Evolutionary conservation across 2,113 vertebrate species (phyloP).

Genomic region (Condylura cristata): DNA sequence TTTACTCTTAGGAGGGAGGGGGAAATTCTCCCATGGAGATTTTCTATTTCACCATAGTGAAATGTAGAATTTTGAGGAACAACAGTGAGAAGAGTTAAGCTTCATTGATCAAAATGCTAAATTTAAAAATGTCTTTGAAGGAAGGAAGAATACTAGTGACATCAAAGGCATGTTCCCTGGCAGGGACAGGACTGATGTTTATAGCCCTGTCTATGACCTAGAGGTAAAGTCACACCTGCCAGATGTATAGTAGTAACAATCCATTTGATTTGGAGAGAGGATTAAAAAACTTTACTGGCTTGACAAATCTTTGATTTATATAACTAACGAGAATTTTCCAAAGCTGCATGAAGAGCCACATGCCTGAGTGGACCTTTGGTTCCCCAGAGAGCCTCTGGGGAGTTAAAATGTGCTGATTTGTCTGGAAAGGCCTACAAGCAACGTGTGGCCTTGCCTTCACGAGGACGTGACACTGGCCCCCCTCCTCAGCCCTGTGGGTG

Average conservation of each 20-base stretch:
- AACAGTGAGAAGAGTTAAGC: background rate
- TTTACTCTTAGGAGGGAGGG: background rate
- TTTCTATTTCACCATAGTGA: background rate
- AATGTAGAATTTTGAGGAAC: background rate
- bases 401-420: background rate
- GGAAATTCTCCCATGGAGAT: background rate
- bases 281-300: background rate
- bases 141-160: background rate
- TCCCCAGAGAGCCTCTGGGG: background rate
- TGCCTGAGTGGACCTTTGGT: too few species aligned
- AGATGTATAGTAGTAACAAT: background rate
- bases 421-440: background rate
- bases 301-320: background rate
- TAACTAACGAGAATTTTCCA: constrained; percentile 40
- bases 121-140: background rate
- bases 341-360: background rate
- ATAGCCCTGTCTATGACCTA: too few species aligned
- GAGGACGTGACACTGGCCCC: background rate
- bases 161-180: background rate
- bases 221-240: background rate
- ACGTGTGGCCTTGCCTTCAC: background rate
- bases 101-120: constrained; percentile 23
- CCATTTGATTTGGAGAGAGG: background rate
- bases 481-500: rapidly evolving
- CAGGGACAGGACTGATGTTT: background rate